Evolutionary conservation across 2,888 invertebrate species (phyloP).

Genomic region (Lepidochitona cinerea): DNA sequence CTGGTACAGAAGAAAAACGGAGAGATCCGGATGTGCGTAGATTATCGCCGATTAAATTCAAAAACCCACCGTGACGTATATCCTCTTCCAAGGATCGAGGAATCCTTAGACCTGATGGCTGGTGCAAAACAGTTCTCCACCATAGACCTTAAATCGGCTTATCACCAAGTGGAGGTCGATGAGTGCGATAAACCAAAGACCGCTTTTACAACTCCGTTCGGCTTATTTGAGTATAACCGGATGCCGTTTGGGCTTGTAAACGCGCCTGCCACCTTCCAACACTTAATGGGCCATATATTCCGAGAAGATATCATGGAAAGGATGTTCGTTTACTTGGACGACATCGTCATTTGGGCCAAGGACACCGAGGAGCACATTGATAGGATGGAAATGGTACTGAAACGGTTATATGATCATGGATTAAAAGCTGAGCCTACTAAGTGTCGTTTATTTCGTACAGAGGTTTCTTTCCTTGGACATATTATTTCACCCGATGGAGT

Average conservation of each 20-base stretch:
- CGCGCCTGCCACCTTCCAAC: constrained; percentile 29
- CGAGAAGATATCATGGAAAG: neutral
- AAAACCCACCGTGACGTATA: constrained; percentile 3
- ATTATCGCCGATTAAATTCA: neutral
- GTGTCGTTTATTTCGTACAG: neutral
- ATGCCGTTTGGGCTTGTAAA: constrained; percentile 27
- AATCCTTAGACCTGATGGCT: constrained; percentile 18
- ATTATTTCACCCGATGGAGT: neutral
- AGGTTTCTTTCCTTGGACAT: neutral
- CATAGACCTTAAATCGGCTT: constrained; percentile 17
- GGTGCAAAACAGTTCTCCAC: constrained; percentile 19
- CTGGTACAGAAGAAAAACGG: neutral
- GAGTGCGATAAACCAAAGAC: constrained; percentile 26
- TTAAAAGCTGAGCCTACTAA: neutral
- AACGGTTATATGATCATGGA: neutral
- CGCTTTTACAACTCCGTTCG: constrained; percentile 23
- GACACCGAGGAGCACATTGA: neutral
- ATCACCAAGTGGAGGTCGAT: constrained; percentile 23
- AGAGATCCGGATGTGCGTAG: neutral
- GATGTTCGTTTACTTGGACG: neutral
- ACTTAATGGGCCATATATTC: constrained; percentile 13
- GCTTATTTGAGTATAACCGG: constrained; percentile 27
- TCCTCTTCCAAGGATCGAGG: constrained; percentile 10
- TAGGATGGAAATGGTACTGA: neutral
- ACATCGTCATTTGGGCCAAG: neutral